Percentiles rank a stretch among this genome's conserved stretches.
These are phyloP conservation scores for Chironomus tepperi DNA, from an alignment of 1,140 invertebrate genomes.

Conservation along the genomic window DNA sequence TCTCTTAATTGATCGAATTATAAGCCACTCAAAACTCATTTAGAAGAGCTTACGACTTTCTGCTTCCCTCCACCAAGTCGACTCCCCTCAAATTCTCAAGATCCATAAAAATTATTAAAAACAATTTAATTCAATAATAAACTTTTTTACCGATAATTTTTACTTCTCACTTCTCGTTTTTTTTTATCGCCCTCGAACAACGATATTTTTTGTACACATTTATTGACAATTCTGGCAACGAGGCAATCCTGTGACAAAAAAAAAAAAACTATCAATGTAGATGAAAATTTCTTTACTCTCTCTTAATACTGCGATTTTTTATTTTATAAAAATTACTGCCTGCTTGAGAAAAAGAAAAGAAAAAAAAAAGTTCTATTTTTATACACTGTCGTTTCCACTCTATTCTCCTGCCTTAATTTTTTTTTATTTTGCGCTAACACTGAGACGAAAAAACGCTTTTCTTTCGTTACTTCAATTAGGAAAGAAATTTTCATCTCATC, in stretches of 20 bases:
- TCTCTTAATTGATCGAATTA: too few relatives aligned
- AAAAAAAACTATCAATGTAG: background rate
- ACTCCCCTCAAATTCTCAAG: too few relatives aligned
- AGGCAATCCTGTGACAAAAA: conserved; percentile 11
- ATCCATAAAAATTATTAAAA: too few relatives aligned
- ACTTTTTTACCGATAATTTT: background rate
- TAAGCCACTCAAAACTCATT: too few relatives aligned
- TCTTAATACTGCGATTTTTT: background rate
- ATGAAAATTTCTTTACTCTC: background rate
- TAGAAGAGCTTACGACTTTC: too few relatives aligned
- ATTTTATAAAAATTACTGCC: background rate
- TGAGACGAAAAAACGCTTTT: background rate
- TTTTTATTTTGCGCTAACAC: background rate
- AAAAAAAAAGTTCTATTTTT: background rate
- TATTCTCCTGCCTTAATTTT: too few relatives aligned
- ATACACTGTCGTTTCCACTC: background rate
- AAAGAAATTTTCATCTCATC: background rate
- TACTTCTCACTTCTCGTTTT: background rate
- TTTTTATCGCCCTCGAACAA: background rate
- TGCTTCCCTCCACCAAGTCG: too few relatives aligned
- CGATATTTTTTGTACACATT: background rate
- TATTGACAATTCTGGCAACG: conserved; percentile 3
- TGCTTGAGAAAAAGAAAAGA: background rate
- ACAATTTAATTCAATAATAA: too few relatives aligned
- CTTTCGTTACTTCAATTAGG: background rate